Evolutionary conservation across 2,888 invertebrate genomes (phyloP), one percentile per base, ranked within the genome.

Genomic region (Drosophila subquinaria): DNA sequence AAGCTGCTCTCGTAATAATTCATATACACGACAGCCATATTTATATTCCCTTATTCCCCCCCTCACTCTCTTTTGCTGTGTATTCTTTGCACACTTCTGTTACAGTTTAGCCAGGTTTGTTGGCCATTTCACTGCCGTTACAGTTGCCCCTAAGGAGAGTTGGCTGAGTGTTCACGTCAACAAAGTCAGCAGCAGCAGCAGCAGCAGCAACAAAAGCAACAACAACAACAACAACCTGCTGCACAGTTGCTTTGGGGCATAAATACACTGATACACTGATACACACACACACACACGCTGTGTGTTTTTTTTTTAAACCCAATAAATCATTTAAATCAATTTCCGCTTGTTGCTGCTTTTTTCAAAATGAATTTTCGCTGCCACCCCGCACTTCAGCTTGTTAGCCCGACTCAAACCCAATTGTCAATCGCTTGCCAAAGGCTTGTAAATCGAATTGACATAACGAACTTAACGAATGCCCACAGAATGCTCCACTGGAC

Each of bases 241-340:
- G 56, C 17, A 45, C 3, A 57, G 17, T 64, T 53, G 79, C 72
- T 67, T 55, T 48, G 61, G 48, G 77, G 60, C 75, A 57, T 33
- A 52, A 33, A 69, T 59, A 57, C 47, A 52, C 47, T 68, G 42
- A 68, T 13, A 56, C 48, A 15, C 43, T 62, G n/a, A n/a, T n/a
- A n/a, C 53, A 56, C 48, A 50, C 45, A 69, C 47, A 69, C 17
- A 55, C 50, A 50, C 45, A 42, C 42, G 15, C 15, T 27, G 6
- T 50, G 40, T 20, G 30, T 10, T 17, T 59, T 17, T 52, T 62
- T 43, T 65, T 65, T 56, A 48, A 62, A 70, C 55, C 79, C 89
- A 85, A 91, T 91, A 91, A 91, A 91, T 91, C 90, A 89, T 90
- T 90, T 90, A 90, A 89, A 91, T 90, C 91, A 90, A 91, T 91